phyloP scores from a whole-genome alignment of 2,797 vertebrate species.

The Chaenodraco wilsoni region DNA sequence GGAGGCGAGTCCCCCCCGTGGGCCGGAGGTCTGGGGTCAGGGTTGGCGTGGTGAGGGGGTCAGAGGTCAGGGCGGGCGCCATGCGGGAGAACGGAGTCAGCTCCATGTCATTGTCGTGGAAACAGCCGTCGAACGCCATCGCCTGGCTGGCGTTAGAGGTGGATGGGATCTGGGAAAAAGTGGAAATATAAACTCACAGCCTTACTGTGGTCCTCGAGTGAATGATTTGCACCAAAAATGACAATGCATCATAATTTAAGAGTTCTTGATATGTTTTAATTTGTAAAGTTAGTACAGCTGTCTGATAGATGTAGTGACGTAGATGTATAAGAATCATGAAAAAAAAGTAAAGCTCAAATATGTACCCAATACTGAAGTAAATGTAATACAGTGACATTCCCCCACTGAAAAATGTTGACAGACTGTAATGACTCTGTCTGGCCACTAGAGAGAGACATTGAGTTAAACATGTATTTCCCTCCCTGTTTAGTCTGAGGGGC shows the following conservation, averaged over 20 bases:
- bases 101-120: conserved; percentile 87
- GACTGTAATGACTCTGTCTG: background rate
- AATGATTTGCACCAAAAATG: too few species aligned
- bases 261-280: too few species aligned
- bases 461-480: background rate
- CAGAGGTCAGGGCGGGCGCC: conserved; percentile 50
- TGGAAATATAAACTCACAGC: too few species aligned
- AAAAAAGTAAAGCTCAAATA: background rate
- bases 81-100: conserved; percentile 76
- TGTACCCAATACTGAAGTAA: background rate
- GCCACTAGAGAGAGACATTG: conserved; percentile 56
- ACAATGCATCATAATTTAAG: too few species aligned
- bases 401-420: background rate
- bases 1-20: conserved; percentile 75
- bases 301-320: background rate
- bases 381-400: conserved; percentile 1
- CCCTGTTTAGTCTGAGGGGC: too few species aligned
- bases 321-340: background rate
- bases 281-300: background rate
- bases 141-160: conserved; percentile 88
- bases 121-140: conserved; percentile 93
- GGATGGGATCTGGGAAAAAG: conserved; percentile 82
- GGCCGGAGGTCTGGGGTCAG: conserved; percentile 60
- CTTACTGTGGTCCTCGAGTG: too few species aligned
- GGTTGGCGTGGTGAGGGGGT: conserved; percentile 45